Base-by-base conservation (phyloP, 2,888 invertebrate species). In the Cheilosia vernalis region DNA sequence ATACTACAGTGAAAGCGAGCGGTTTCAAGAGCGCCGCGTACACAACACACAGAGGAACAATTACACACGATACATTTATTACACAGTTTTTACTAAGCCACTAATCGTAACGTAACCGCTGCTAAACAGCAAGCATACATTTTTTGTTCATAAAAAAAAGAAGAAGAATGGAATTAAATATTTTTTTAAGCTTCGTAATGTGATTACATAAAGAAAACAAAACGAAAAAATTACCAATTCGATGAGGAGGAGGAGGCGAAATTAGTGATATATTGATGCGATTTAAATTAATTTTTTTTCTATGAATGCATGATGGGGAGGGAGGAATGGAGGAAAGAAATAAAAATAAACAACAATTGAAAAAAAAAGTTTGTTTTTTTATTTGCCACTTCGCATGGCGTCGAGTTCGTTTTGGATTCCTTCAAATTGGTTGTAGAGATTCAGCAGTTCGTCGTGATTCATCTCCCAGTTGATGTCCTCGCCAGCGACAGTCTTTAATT, bases 351-450 rank as follows among this genome's bases (percentile, higher is more conserved):
- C n/a, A 72, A 66, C n/a, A n/a, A n/a, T n/a, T n/a, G 51, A 66
- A 40, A 17, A 47, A 64, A 17, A 69, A 30, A 51, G 17, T 74
- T 69, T 19, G 40, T 17, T 24, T 40, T 1, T 33, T 78, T 86
- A 86, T 80, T 82, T 86, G 4, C 33, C 21, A 55, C 80, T 88
- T 60, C 88, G 80, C 81, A 92, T 89, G 19, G 91, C 89, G 77
- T 92, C 92, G 42, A 92, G 85, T 67, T 92, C 92, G 7, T 89
- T 89, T 89, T 94, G 94, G 61, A 94, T 93, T 66, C 90, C 90
- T 88, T 94, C 94, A 67, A 94, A 91, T 53, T 93, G 92, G 87
- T 93, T 93, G 88, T 93, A 94, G 19, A 94, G 89, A 56, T 93
- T 90, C 64, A 92, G 87, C 19, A 94, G 87, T 87, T 94, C 93